These are phyloP conservation scores for Erythrolamprus reginae DNA, from an alignment of 2,113 vertebrate genomes.

Conservation along the genomic window DNA sequence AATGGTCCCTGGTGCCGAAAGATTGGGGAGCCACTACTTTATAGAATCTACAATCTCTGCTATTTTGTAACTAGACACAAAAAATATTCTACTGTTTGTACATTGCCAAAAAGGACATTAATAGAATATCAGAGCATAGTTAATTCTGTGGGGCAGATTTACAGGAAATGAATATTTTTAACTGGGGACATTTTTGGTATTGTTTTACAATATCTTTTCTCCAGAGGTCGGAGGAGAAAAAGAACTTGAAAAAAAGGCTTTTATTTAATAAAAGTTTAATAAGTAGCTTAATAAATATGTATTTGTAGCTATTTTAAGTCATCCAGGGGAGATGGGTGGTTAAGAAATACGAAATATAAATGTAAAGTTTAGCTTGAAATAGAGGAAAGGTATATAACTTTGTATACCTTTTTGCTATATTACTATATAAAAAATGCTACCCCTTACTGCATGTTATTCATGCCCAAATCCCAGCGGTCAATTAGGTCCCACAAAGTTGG, in stretches of 20 bases:
- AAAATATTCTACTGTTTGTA: not conserved
- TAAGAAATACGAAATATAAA: not conserved
- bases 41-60: not conserved
- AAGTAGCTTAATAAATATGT: not conserved
- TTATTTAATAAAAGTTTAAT: not conserved
- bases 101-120: constrained; percentile 47
- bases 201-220: not conserved
- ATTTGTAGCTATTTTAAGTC: not conserved
- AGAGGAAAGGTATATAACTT: not conserved
- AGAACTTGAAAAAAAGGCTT: not conserved
- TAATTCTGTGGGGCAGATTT: not conserved
- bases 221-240: not conserved
- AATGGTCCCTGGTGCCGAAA: not conserved
- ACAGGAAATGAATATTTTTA: not conserved
- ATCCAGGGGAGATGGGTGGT: not conserved
- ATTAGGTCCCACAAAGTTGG: no score
- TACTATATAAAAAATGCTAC: not conserved
- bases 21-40: not conserved
- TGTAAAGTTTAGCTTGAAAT: not conserved
- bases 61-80: not conserved
- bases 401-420: no score
- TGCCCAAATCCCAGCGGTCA: no score
- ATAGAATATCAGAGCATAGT: constrained; percentile 35
- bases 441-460: not conserved
- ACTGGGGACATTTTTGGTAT: not conserved